Evolutionary conservation across 2,113 vertebrate species (phyloP), one percentile per base, ranked within the genome.

Genomic region (Corythaeola cristata): DNA sequence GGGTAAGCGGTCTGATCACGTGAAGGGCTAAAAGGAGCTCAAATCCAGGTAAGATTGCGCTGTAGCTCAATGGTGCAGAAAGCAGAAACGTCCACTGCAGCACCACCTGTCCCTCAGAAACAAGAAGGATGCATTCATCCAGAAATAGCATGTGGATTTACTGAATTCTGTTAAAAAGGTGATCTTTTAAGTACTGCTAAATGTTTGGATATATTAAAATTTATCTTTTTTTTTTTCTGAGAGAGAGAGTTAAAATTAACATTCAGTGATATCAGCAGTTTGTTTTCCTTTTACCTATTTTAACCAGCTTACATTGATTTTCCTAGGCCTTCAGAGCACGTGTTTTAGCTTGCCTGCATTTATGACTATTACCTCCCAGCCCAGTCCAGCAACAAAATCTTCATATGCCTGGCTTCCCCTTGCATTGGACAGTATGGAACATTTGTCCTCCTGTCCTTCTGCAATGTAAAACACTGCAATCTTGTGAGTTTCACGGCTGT

Each of bases 401-500:
- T 99, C 99, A 75, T 99, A 99, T 0, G 99, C 98, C 97, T 99
- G 98, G 97, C 99, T 99, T 96, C 99, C 99, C 83, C 98, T 98
- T 5, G 98, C 97, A 44, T 99, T 99, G n/a, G 99, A 99, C 73
- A 99, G 97, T 95, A 99, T 99, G 12, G 99, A 99, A 84, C 98
- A 99, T 94, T 99, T 99, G 97, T 99, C 99, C 96, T 99, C 99
- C 96, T 99, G 99, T 27, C 99, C 99, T 95, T 99, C 99, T 33
- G 98, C 99, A 30, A 99, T 99, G 97, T 99, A 99, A 97, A 99
- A 99, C 80, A 99, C 99, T 1, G 99, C 99, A 16, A 99, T 99
- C 98, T 99, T 99, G 97, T 99, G 99, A 1, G 99, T 99, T 97
- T 99, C 99, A 52, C 99, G 99, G 90, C 99, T 99, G 93, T 30